These are phyloP conservation scores for Drosophila emarginata DNA, from an alignment of 2,888 invertebrate genomes.

Conservation along the genomic window DNA sequence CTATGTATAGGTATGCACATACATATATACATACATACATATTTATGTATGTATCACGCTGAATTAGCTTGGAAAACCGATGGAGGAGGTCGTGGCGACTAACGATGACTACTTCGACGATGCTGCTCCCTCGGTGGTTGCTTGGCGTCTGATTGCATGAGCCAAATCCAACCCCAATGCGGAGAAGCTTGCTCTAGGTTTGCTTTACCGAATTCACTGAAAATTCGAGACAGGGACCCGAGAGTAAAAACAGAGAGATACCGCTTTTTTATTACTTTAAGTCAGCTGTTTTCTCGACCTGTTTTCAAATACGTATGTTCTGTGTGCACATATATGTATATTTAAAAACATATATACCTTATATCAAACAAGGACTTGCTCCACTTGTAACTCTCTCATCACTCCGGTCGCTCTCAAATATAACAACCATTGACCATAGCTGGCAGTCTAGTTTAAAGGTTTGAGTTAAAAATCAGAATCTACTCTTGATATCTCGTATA, in stretches of 20 bases:
- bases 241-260: constrained; percentile 5
- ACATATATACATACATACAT: constrained; percentile 20
- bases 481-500: too few species aligned
- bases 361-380: too few species aligned
- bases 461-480: too few species aligned
- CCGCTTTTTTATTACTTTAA: constrained; percentile 8
- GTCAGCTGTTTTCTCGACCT: constrained; percentile 11
- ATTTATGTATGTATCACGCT: constrained; percentile 11
- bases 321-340: not conserved
- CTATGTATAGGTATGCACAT: constrained; percentile 17
- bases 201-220: not conserved
- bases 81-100: constrained; percentile 18
- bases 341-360: not conserved
- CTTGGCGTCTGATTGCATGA: constrained; percentile 58
- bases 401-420: too few species aligned
- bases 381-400: too few species aligned
- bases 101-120: constrained; percentile 44
- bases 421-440: too few species aligned
- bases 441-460: too few species aligned
- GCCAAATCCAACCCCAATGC: constrained; percentile 8
- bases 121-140: constrained; percentile 63
- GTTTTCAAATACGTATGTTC: not conserved
- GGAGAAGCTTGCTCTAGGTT: constrained; percentile 12
- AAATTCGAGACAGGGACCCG: not conserved
- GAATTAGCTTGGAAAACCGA: constrained; percentile 13